Evolutionary conservation across 2,888 invertebrate species (phyloP), one percentile per base, ranked within the genome.

Genomic region (Sphaeridia pumilis): DNA sequence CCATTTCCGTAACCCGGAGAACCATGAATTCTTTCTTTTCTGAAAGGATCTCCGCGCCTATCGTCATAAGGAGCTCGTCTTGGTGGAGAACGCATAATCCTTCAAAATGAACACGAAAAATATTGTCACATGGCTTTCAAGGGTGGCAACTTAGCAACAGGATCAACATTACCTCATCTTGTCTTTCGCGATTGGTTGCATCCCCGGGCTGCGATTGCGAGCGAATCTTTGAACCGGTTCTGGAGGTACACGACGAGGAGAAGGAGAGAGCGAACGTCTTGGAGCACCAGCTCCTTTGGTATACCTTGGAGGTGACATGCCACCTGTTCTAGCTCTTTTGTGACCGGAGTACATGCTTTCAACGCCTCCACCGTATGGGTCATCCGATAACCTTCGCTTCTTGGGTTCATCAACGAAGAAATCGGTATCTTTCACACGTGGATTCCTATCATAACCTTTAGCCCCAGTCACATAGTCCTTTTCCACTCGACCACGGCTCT

Each of bases 31-130:
- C 52, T 41, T 10, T 52, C 52, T 22, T 48, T 52, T 17, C 52
- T 36, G 2, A 43, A 27, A 14, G 44, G 20, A 21, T 52, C 52
- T 7, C 35, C 25, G 4, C 52, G 47, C 1, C 49, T 47, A 27
- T 48, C 51, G n/a, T 61, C 60, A 43, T 61, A 58, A 25, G 53
- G 55, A 12, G 58, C 51, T 3, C 57, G 55, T 27, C 60, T 49
- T 48, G 58, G 49, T 45, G 55, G 56, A 12, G 60, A 57, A n/a
- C 57, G 49, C 24, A 58, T 51, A 1, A 58, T 50, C n/a, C n/a
- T n/a, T 46, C 60, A 58, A 20, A 17, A 38, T n/a, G n/a, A 4
- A 14, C 22, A 28, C 38, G 20, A 38, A 38, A 5, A 12, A 38
- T 25, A 50, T 44, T 22, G 35, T 12, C 26, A 28, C n/a, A n/a